Evolutionary conservation across 2,113 vertebrate genomes (phyloP).

Genomic region (Bothrops jararaca): DNA sequence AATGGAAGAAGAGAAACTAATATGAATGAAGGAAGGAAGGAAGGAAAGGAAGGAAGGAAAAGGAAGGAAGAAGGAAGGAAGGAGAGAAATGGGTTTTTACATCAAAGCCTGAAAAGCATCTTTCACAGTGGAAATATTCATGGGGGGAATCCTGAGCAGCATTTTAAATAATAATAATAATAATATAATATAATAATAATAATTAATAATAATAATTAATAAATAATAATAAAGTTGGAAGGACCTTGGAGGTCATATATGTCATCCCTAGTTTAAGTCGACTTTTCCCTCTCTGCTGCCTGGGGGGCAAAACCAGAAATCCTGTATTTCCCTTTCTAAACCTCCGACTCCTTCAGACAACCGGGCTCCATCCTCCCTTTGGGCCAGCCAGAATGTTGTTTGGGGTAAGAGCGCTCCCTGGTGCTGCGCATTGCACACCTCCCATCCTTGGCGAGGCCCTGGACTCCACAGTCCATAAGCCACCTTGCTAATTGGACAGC

Average conservation of each 20-base stretch:
- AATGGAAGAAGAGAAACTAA: not conserved
- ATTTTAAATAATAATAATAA: no score
- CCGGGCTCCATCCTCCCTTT: not conserved
- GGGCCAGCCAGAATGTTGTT: not conserved
- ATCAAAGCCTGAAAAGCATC: not conserved
- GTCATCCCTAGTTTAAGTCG: not conserved
- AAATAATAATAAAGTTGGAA: no score
- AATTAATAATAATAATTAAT: no score
- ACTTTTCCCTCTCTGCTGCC: not conserved
- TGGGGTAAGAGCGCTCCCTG: conserved; percentile 67
- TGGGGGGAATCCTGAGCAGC: not conserved
- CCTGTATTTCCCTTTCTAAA: not conserved
- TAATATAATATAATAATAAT: no score
- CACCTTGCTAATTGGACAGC: conserved; percentile 7
- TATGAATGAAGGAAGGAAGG: not conserved
- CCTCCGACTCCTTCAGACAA: not conserved
- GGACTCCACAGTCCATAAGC: not conserved
- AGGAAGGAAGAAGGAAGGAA: no score
- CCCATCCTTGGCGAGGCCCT: no score
- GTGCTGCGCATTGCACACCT: not conserved
- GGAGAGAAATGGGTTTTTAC: not conserved
- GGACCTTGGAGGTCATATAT: not conserved
- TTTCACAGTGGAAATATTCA: not conserved
- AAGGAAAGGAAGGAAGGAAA: no score
- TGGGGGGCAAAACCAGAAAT: not conserved